Base-by-base conservation (phyloP, 2,888 invertebrate species). In the Napeogenes inachia region DNA sequence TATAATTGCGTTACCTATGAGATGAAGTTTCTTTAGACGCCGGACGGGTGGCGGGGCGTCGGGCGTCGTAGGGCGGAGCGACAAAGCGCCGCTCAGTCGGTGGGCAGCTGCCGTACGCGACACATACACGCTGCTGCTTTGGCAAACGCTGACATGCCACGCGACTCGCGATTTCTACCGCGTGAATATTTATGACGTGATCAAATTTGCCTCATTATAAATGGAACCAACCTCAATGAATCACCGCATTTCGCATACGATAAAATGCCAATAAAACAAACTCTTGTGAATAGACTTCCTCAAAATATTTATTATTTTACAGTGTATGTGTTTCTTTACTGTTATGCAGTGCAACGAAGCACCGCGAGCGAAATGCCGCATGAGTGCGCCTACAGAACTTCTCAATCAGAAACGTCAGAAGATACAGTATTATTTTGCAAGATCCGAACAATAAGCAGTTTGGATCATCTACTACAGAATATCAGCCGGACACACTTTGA, bases 301-400 rank as follows among this genome's bases (percentile, higher is more conserved):
- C 85, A 87, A 87, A 91, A 87, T 89, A 89, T 91, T 75, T 84
- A 84, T 79, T 82, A 78, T 80, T 81, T 89, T 64, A 77, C 89
- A 82, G 89, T 90, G 89, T 89, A 82, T 81, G 90, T 89, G 89
- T 82, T 90, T 79, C 88, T 89, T 74, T 87, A 81, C 76, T 85
- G 82, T 75, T 82, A 89, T 89, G 89, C 78, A 73, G 74, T 84
- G 76, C 82, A 85, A 71, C 81, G 76, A 77, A 79, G 75, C 76
- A 75, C 72, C 71, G 85, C 88, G 83, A 85, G 84, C 71, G 89
- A 89, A 78, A 87, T 84, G 86, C 94, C 94, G 72, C 92, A 92
- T 81, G 94, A 94, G 76, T 95, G 95, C 87, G 93, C 93, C 76
- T 94, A 94, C 92, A 92, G 92, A 77, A 91, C 92, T 84, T 85